Evolutionary conservation across 2,797 vertebrate species (phyloP).

Genomic region (Sebastes cheni): DNA sequence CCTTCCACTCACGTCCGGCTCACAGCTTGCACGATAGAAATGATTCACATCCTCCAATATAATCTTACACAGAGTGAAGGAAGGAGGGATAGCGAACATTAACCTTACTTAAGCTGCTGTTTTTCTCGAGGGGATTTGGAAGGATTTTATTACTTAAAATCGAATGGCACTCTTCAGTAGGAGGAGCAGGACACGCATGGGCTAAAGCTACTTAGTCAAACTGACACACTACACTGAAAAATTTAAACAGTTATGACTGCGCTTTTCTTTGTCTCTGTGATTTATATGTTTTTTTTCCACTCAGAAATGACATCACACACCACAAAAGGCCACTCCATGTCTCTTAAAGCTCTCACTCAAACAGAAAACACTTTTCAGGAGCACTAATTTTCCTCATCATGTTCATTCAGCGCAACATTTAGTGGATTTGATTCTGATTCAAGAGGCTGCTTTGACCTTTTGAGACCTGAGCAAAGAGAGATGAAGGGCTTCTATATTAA

Average conservation of each 20-base stretch:
- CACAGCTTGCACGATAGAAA: constrained; percentile 19
- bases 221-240: constrained; percentile 39
- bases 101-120: constrained; percentile 66
- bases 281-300: neutral
- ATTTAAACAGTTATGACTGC: neutral
- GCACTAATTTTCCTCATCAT: constrained; percentile 62
- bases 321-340: constrained; percentile 51
- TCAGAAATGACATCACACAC: constrained; percentile 49
- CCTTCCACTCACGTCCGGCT: constrained; percentile 21
- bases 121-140: constrained; percentile 68
- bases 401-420: constrained; percentile 50
- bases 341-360: constrained; percentile 38
- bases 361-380: constrained; percentile 54
- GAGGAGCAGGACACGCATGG: constrained; percentile 58
- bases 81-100: constrained; percentile 54
- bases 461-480: constrained; percentile 31
- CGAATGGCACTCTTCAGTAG: constrained; percentile 63
- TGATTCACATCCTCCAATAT: constrained; percentile 47
- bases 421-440: constrained; percentile 62
- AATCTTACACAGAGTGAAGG: constrained; percentile 51
- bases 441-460: constrained; percentile 62
- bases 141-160: constrained; percentile 58
- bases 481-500: constrained; percentile 33
- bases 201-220: constrained; percentile 60
- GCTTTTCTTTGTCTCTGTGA: neutral